These are phyloP conservation scores for Cheilosia soror DNA, from an alignment of 2,888 invertebrate genomes.

Conservation along the genomic window DNA sequence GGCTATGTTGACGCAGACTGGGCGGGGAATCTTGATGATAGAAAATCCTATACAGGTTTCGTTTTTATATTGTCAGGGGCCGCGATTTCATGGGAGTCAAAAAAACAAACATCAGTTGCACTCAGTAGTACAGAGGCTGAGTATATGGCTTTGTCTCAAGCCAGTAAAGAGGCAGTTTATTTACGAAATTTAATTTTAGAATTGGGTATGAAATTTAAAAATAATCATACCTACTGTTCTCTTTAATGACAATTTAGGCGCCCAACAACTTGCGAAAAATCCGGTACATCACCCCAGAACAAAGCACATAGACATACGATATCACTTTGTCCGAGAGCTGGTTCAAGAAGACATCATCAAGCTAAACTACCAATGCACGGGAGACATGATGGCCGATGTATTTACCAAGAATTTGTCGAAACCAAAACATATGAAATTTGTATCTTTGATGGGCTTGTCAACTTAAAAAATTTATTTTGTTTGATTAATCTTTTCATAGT, in stretches of 20 bases:
- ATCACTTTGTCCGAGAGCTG: conserved; percentile 44
- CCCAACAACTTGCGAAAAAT: conserved; percentile 40
- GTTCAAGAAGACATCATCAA: conserved; percentile 22
- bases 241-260: conserved; percentile 50
- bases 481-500: background rate
- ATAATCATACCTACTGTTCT: conserved; percentile 24
- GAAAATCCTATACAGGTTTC: conserved; percentile 52
- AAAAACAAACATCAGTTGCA: conserved; percentile 52
- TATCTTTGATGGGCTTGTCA: conserved; percentile 6
- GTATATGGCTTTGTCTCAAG: conserved; percentile 54
- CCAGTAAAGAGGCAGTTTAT: conserved; percentile 37
- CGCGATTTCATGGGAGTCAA: conserved; percentile 46
- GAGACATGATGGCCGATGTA: conserved; percentile 38
- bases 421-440: conserved; percentile 30
- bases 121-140: conserved; percentile 51
- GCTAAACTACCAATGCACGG: conserved; percentile 24
- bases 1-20: conserved; percentile 49
- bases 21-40: conserved; percentile 18
- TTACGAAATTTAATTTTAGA: conserved; percentile 34
- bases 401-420: conserved; percentile 33
- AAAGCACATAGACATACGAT: conserved; percentile 47
- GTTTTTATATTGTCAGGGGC: conserved; percentile 36
- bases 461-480: background rate
- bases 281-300: conserved; percentile 53
- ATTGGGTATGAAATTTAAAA: conserved; percentile 7